phyloP scores from a whole-genome alignment of 64 coral and sea anemone species.

The Exaiptasia diaphana region DNA sequence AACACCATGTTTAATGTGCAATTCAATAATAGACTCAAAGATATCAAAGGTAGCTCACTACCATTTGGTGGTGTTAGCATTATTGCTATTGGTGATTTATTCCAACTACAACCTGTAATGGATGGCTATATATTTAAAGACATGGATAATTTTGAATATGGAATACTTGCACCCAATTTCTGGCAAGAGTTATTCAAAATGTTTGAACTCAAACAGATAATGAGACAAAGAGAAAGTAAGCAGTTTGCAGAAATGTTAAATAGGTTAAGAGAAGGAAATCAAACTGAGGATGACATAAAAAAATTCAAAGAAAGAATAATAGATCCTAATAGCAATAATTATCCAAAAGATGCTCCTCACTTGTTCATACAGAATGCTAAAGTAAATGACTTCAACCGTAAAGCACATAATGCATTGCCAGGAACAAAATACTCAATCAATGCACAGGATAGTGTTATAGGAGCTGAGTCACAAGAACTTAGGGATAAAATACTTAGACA shows the following conservation, averaged over 20 bases:
- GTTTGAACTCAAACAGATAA: conserved; percentile 4
- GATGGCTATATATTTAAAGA: conserved; percentile 38
- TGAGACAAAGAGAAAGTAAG: conserved; percentile 36
- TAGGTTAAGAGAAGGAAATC: conserved; percentile 27
- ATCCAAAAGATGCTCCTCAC: conserved; percentile 49
- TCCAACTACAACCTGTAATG: conserved; percentile 43
- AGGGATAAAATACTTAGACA: conserved; percentile 49
- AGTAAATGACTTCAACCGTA: conserved; percentile 56
- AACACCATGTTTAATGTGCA: conserved; percentile 58
- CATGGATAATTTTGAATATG: conserved; percentile 24
- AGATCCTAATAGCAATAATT: conserved; percentile 8
- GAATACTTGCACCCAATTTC: conserved; percentile 33
- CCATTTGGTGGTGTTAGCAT: conserved; percentile 13
- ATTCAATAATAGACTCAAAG: conserved; percentile 43
- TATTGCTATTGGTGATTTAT: conserved; percentile 46
- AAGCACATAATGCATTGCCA: not conserved
- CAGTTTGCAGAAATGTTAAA: conserved; percentile 21
- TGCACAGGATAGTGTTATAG: conserved; percentile 47
- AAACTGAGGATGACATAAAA: conserved; percentile 27
- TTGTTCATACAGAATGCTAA: conserved; percentile 51
- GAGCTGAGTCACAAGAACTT: conserved; percentile 36
- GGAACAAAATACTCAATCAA: conserved; percentile 10
- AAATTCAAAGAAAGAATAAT: conserved; percentile 26
- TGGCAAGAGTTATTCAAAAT: conserved; percentile 12
- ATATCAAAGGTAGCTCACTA: conserved; percentile 31